A percentile compares a stretch with the other conserved stretches of the same genome.
Conservation (phyloP, 2,113 vertebrate species). For the Alouatta palliata region DNA sequence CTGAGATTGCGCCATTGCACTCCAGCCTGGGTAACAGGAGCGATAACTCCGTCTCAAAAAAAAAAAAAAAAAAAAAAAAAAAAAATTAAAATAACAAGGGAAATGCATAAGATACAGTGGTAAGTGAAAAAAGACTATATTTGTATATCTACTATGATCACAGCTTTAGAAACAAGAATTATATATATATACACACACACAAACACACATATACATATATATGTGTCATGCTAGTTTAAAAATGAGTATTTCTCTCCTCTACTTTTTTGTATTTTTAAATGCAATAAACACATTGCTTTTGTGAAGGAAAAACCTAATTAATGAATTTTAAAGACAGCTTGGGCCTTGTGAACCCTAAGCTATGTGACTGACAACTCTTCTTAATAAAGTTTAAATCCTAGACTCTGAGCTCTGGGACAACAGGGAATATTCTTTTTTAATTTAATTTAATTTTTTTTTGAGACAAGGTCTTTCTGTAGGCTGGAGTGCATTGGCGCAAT, state of each 20-base stretch:
- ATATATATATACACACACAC: background rate
- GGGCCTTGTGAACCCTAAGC: background rate
- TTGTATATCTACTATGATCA: background rate
- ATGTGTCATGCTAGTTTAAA: background rate
- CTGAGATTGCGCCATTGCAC: too few relatives aligned
- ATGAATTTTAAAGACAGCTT: background rate
- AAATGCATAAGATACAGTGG: background rate
- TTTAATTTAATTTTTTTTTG: too few relatives aligned
- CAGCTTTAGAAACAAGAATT: constrained; percentile 15
- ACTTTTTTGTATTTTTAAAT: background rate
- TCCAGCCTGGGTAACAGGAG: too few relatives aligned
- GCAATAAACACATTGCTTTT: background rate
- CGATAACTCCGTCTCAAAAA: too few relatives aligned
- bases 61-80: too few relatives aligned
- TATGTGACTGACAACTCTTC: background rate
- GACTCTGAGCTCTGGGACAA: background rate
- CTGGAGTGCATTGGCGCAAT: too few relatives aligned
- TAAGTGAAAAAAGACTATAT: background rate
- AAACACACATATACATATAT: background rate
- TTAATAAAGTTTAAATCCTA: background rate
- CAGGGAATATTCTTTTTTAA: background rate
- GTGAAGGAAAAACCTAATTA: background rate
- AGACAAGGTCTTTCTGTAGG: too few relatives aligned
- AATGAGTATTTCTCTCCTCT: background rate
- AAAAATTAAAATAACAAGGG: background rate